These are phyloP conservation scores for Drosophila sucinea DNA, from an alignment of 1,140 invertebrate species.

Conservation along the genomic window DNA sequence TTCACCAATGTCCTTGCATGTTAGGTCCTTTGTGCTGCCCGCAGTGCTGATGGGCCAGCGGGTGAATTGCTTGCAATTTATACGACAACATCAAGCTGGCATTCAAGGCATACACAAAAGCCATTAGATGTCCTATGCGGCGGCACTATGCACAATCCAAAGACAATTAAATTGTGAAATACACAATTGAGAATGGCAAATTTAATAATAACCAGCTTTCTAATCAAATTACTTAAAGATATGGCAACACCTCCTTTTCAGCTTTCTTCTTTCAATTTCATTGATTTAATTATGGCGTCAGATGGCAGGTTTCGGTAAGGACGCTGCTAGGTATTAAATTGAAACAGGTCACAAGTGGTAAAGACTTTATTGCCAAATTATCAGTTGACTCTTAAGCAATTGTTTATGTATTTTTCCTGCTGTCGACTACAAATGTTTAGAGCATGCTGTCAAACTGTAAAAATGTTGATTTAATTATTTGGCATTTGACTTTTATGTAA, in stretches of 20 bases:
- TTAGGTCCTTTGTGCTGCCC: constrained; percentile 32
- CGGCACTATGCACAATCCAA: constrained; percentile 43
- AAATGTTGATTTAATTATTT: too few relatives aligned
- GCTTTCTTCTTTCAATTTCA: not conserved
- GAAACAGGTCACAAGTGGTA: not conserved
- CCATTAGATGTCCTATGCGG: constrained; percentile 27
- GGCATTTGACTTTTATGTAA: too few relatives aligned
- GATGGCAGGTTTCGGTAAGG: not conserved
- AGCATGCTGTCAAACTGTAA: too few relatives aligned
- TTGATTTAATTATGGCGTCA: not conserved
- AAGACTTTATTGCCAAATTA: not conserved
- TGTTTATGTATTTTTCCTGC: too few relatives aligned
- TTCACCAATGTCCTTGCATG: constrained; percentile 1
- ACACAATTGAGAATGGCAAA: constrained; percentile 39
- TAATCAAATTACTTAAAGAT: constrained; percentile 54
- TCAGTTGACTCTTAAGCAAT: not conserved
- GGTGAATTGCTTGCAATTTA: constrained; percentile 45
- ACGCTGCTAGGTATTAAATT: not conserved
- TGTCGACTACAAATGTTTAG: too few relatives aligned
- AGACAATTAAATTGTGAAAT: constrained; percentile 52
- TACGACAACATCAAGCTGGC: constrained; percentile 31
- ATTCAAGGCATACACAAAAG: not conserved
- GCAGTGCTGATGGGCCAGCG: constrained; percentile 27
- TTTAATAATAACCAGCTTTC: constrained; percentile 40
- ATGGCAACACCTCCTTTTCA: not conserved